Evolutionary conservation across 1,140 invertebrate species (phyloP), one percentile per base, ranked within the genome.

Genomic region (Cecropterus lyciades): DNA sequence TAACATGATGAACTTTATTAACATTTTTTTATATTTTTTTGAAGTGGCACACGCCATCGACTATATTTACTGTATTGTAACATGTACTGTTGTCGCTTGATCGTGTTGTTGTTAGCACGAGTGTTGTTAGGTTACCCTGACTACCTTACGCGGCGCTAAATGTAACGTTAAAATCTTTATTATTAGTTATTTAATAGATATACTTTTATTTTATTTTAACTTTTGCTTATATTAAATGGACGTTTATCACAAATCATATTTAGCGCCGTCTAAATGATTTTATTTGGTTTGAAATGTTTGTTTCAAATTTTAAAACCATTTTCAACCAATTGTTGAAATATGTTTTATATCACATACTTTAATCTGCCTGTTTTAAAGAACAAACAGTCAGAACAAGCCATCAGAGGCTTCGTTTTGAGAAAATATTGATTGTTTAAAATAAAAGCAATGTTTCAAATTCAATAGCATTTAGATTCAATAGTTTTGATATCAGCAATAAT

Each of bases 1-100:
- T 92, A 92, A 92, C 89, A 90, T 84, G 75, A 90, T 90, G 84
- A 89, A 80, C 87, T 89, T 85, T 89, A 91, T 89, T 91, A 91
- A 92, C 87, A 89, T 72, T 85, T 82, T 84, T 85, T 80, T 84
- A 78, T 84, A 77, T 74, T 77, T 69, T 79, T 78, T 78, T 79
- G 68, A 79, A 81, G 79, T 92, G 89, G 89, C 89, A 89, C 89
- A 87, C 89, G 89, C 89, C 89, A 86, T 92, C 89, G 89, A 92
- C 87, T 92, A 86, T 91, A 89, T 91, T 87, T 88, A 88, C 87
- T 85, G 78, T 85, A 82, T 80, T 89, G 82, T 89, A 85, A 80
- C 75, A 73, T 91, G 82, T 88, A 85, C 70, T 91, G 86, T 87
- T 89, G 85, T 89, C 84, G 85, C 87, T 91, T 92, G 72, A 82